Conservation (phyloP, 2,888 invertebrate species). For the Macrophya annulata region DNA sequence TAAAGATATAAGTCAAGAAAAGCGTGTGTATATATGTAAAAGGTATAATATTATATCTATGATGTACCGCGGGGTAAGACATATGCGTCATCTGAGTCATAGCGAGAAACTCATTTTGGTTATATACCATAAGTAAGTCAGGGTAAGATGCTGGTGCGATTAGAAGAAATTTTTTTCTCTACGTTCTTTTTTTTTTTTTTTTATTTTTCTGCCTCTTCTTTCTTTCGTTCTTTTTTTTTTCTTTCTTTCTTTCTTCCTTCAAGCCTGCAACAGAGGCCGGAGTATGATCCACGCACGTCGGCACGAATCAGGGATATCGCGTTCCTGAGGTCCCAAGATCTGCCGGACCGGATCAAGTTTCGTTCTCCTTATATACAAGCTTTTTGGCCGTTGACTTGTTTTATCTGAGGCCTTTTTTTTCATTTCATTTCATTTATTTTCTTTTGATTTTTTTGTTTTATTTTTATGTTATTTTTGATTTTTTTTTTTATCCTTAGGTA, state of each 20-base stretch:
- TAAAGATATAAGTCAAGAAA: background rate
- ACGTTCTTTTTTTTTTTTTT: slow-evolving; percentile 47
- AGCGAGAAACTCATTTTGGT: slow-evolving; percentile 40
- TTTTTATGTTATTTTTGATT: background rate
- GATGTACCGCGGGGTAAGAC: background rate
- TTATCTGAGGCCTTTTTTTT: slow-evolving; percentile 20
- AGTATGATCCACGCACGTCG: slow-evolving; percentile 68
- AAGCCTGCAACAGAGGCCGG: slow-evolving; percentile 67
- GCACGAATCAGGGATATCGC: slow-evolving; percentile 78
- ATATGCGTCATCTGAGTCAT: slow-evolving; percentile 38
- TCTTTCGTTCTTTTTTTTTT: slow-evolving; percentile 8
- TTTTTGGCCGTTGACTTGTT: slow-evolving; percentile 56
- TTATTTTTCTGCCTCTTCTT: slow-evolving; percentile 12
- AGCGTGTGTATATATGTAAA: background rate
- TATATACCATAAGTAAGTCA: slow-evolving; percentile 34
- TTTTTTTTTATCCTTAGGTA: background rate
- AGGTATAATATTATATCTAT: background rate
- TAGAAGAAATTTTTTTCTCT: slow-evolving; percentile 64
- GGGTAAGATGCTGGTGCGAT: slow-evolving; percentile 62
- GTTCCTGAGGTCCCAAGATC: slow-evolving; percentile 69
- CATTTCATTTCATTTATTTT: background rate
- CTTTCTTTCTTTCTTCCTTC: slow-evolving; percentile 43
- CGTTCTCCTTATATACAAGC: slow-evolving; percentile 62
- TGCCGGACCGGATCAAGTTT: slow-evolving; percentile 74
- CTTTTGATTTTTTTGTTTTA: background rate